A percentile compares a stretch with the other conserved stretches of the same genome.
phyloP scores from a whole-genome alignment of 1,140 invertebrate species.

The Drosophila saltans region DNA sequence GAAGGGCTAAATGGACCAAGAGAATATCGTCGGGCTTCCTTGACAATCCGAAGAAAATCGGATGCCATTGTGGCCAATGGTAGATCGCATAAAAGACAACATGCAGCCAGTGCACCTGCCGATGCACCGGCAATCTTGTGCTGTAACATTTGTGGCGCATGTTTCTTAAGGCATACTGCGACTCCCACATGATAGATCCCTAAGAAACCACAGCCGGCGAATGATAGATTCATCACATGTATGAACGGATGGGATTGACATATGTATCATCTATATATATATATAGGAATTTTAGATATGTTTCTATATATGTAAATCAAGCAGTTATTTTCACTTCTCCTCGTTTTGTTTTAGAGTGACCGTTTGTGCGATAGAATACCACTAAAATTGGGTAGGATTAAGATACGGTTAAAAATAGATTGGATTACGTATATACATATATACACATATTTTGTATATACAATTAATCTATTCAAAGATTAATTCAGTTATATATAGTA shows the following conservation, averaged over 20 bases:
- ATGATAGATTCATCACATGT: slow-evolving; percentile 93
- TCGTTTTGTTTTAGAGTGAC: not conserved
- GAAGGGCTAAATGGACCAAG: slow-evolving; percentile 97
- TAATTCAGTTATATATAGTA: no score
- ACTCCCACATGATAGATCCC: slow-evolving; percentile 99
- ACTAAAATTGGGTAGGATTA: slow-evolving; percentile 7
- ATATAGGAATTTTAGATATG: not conserved
- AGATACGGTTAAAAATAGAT: not conserved
- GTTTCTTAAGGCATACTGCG: slow-evolving; percentile 96
- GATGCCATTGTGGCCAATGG: slow-evolving; percentile 96
- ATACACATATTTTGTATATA: no score
- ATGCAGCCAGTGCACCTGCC: slow-evolving; percentile 97
- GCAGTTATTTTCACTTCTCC: slow-evolving; percentile 15
- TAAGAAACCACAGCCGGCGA: slow-evolving; percentile 98
- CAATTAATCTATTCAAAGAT: no score
- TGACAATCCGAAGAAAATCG: slow-evolving; percentile 92
- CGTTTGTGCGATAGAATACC: not conserved
- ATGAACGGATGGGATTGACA: not conserved
- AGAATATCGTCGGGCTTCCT: slow-evolving; percentile 92
- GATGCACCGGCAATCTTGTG: slow-evolving; percentile 98
- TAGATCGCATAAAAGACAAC: slow-evolving; percentile 95
- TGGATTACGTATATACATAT: not conserved
- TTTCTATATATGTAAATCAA: not conserved
- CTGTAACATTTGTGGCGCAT: slow-evolving; percentile 95
- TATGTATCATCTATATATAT: not conserved